Base-by-base conservation (phyloP, 2,113 vertebrate genomes). In the Naja naja region DNA sequence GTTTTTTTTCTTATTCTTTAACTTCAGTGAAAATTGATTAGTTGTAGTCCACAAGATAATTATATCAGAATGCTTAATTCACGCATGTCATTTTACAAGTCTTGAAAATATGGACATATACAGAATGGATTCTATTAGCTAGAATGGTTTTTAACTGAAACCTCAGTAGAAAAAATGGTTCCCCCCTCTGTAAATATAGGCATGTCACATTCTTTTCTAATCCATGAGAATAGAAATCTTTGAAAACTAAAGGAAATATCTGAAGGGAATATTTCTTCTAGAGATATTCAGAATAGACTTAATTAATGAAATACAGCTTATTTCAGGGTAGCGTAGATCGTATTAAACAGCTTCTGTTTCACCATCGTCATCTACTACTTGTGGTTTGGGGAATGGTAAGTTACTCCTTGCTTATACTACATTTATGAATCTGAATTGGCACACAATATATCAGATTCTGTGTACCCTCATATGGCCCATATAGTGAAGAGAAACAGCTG, bases 221-320 rank as follows among this genome's bases (percentile, higher is more conserved):
- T 23, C 23, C 43, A 55, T n/a, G 11, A 52, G 30, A 89, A 89
- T 14, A 89, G 55, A 53, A 45, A 30, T 3, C 74, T 43, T 43
- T 52, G 16, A 87, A 87, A 87, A 49, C 23, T 14, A 39, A 90
- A 90, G 54, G 1, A 60, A 81, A 27, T 16, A 43, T 74, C 27
- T 30, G 16, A 64, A 52, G 16, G 27, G 34, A 56, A 39, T 86
- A 60, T 64, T 1, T 49, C 43, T 4, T 30, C 49, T 64, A 64
- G 25, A n/a, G 74, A 14, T 9, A 64, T 92, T 34, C 56, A 88
- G 45, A 95, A 95, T 91, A 91, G 91, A 93, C 95, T 95, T 95
- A 94, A 96, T 95, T 94, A 90, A 90, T 96, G 91, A 94, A 55
- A 34, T 90, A 91, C 47, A 94, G 93, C 91, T 96, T 89, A n/a